phyloP scores from a whole-genome alignment of 2,888 invertebrate genomes.

The Leucophenga montana region DNA sequence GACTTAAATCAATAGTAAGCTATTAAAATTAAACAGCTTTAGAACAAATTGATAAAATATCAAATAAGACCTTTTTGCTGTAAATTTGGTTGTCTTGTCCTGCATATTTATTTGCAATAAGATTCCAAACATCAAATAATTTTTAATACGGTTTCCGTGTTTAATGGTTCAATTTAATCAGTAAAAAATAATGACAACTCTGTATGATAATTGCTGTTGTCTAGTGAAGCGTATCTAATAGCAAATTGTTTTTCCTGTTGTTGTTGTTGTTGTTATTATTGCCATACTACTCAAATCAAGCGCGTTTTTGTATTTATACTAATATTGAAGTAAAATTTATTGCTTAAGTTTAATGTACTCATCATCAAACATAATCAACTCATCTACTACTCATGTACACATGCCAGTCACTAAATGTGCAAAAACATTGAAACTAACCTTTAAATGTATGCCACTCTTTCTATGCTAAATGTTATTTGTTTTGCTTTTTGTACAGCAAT shows the following conservation, averaged over 20 bases:
- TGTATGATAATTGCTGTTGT: slow-evolving; percentile 41
- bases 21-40: no score
- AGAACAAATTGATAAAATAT: no score
- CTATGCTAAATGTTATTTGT: slow-evolving; percentile 26
- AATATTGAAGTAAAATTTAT: not conserved
- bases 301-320: not conserved
- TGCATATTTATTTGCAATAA: no score
- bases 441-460: slow-evolving; percentile 19
- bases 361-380: not conserved
- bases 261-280: slow-evolving; percentile 36
- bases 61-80: no score
- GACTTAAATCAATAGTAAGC: no score
- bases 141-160: no score
- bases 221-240: slow-evolving; percentile 39
- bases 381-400: not conserved
- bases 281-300: not conserved
- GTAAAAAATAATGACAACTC: not conserved
- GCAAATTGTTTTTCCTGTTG: slow-evolving; percentile 33
- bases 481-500: slow-evolving; percentile 11
- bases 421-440: not conserved
- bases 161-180: not conserved
- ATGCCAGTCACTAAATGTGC: not conserved
- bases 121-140: no score
- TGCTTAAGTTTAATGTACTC: not conserved
- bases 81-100: no score